Conservation (phyloP, 2,113 vertebrate genomes). For the Anhinga anhinga region DNA sequence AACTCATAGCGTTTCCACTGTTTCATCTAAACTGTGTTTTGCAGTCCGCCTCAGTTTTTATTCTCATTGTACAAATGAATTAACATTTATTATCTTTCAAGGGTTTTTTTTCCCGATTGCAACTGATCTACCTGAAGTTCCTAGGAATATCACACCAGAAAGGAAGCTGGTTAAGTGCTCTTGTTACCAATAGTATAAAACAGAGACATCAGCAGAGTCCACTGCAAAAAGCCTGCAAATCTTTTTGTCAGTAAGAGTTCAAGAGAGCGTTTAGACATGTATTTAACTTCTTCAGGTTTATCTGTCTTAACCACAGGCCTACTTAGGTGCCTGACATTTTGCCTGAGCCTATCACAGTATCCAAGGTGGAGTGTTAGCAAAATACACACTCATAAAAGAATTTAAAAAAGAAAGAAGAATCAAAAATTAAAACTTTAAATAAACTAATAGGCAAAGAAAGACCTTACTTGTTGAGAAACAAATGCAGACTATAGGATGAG, state of each 20-base stretch:
- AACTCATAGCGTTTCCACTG: neutral
- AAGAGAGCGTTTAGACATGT: neutral
- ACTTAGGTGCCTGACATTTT: neutral
- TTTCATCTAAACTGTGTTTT: neutral
- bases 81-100: neutral
- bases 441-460: neutral
- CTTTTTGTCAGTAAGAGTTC: neutral
- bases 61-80: neutral
- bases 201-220: neutral
- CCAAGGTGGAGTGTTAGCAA: neutral
- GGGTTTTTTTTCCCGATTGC: neutral
- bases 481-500: neutral
- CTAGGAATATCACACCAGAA: neutral
- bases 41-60: neutral
- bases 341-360: neutral
- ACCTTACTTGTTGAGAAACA: neutral
- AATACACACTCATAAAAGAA: neutral
- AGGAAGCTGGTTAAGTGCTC: neutral
- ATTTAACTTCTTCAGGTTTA: neutral
- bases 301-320: neutral
- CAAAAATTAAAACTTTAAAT: neutral
- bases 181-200: neutral
- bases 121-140: neutral
- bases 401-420: neutral
- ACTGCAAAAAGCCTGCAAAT: neutral